phyloP scores from a whole-genome alignment of 2,113 vertebrate genomes.

The Etheostoma cragini region DNA sequence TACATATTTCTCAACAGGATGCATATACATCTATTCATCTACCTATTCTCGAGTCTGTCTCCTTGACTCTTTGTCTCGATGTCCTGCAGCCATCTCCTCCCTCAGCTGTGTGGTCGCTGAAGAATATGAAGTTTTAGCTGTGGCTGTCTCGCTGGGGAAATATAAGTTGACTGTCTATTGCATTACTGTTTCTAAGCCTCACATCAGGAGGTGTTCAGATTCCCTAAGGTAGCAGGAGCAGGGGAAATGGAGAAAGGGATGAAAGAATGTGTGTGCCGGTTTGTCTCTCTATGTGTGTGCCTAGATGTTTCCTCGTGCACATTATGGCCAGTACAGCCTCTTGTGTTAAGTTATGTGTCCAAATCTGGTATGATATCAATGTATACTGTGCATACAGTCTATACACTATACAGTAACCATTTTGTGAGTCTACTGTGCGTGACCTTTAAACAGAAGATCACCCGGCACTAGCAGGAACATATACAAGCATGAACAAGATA shows the following conservation, averaged over 20 bases:
- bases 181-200: constrained; percentile 75
- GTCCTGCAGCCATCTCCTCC: constrained; percentile 55
- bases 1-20: constrained; percentile 6
- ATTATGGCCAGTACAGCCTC: constrained; percentile 45
- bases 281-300: constrained; percentile 34
- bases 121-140: constrained; percentile 69
- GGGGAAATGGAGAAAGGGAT: constrained; percentile 58
- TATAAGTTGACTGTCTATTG: constrained; percentile 75
- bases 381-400: neutral
- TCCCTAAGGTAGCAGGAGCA: constrained; percentile 62
- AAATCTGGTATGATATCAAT: too few relatives aligned
- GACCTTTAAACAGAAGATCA: neutral
- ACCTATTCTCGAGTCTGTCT: constrained; percentile 37
- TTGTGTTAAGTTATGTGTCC: neutral
- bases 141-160: constrained; percentile 78
- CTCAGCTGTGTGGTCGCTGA: constrained; percentile 45
- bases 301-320: constrained; percentile 36
- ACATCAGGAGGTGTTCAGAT: constrained; percentile 78
- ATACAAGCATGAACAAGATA: neutral
- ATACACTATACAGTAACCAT: neutral
- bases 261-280: constrained; percentile 31
- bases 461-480: neutral
- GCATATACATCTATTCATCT: constrained; percentile 38
- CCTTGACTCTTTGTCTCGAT: constrained; percentile 40
- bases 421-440: neutral